A percentile compares a stretch with the other conserved stretches of the same genome.
Conservation (phyloP, 2,888 invertebrate genomes). For the Nephrocerus scutellatus region DNA sequence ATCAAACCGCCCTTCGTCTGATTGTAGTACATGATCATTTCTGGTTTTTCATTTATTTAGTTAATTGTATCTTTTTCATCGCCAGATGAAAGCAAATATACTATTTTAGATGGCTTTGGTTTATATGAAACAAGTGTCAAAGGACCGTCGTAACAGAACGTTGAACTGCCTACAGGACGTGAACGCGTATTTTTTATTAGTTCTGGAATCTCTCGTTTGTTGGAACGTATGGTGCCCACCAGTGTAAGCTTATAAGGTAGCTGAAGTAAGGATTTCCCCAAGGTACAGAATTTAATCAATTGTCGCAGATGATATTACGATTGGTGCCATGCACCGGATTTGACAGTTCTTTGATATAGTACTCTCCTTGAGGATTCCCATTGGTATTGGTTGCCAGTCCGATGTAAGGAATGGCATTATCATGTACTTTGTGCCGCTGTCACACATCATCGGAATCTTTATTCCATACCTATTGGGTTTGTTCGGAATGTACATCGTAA, state of each 20-base stretch:
- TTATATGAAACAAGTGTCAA: slow-evolving; percentile 7
- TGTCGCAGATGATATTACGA: slow-evolving; percentile 26
- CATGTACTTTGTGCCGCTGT: slow-evolving; percentile 10
- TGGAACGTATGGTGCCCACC: no score
- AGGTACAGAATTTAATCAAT: slow-evolving; percentile 35
- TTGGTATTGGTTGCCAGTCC: slow-evolving; percentile 10
- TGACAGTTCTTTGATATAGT: slow-evolving; percentile 14
- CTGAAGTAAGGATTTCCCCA: slow-evolving; percentile 28
- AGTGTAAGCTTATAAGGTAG: slow-evolving; percentile 26
- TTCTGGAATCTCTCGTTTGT: slow-evolving; percentile 35
- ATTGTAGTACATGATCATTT: no score
- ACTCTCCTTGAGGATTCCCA: slow-evolving; percentile 14
- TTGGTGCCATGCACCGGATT: slow-evolving; percentile 8
- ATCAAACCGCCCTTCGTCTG: no score
- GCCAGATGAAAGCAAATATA: no score
- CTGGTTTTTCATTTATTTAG: no score
- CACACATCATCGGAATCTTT: no score
- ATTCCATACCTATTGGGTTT: no score
- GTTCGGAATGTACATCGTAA: slow-evolving; percentile 9
- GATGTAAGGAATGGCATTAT: slow-evolving; percentile 12
- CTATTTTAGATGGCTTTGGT: slow-evolving; percentile 11
- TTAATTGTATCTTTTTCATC: slow-evolving; percentile 11
- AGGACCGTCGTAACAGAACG: no score
- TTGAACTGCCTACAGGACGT: slow-evolving; percentile 6
- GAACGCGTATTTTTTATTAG: slow-evolving; percentile 24